These are phyloP conservation scores for Sericinus montela DNA, from an alignment of 2,888 invertebrate species.

Conservation along the genomic window DNA sequence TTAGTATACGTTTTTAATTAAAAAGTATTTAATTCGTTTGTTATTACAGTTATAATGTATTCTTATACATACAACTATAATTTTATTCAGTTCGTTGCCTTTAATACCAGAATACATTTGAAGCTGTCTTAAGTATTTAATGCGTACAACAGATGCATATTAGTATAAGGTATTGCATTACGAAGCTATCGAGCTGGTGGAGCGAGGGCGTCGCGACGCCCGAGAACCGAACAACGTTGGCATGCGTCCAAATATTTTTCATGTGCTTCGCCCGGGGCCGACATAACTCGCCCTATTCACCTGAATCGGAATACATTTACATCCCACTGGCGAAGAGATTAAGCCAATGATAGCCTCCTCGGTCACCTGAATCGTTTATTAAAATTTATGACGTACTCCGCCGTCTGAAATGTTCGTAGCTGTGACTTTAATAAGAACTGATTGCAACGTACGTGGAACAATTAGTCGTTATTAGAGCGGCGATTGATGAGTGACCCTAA, in stretches of 20 bases:
- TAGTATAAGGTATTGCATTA: conserved; percentile 50
- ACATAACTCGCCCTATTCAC: conserved; percentile 71
- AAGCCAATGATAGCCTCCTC: conserved; percentile 14
- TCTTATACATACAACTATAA: too few relatives aligned
- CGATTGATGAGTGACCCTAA: conserved; percentile 6
- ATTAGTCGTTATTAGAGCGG: conserved; percentile 15
- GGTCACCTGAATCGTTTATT: conserved; percentile 3
- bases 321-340: conserved; percentile 20
- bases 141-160: conserved; percentile 35
- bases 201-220: conserved; percentile 41
- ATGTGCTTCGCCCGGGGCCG: conserved; percentile 56
- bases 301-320: conserved; percentile 62
- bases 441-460: conserved; percentile 7
- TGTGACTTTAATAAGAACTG: conserved; percentile 5
- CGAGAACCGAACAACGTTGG: conserved; percentile 59
- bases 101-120: conserved; percentile 2
- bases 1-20: too few relatives aligned
- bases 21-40: too few relatives aligned
- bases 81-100: too few relatives aligned
- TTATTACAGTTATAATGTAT: too few relatives aligned
- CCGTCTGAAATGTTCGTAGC: not conserved
- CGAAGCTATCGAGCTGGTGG: conserved; percentile 48
- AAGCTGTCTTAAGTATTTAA: conserved; percentile 8
- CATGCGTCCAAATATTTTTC: conserved; percentile 68
- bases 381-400: conserved; percentile 4